phyloP scores from a whole-genome alignment of 2,113 vertebrate species.

The Lamprotornis superbus region DNA sequence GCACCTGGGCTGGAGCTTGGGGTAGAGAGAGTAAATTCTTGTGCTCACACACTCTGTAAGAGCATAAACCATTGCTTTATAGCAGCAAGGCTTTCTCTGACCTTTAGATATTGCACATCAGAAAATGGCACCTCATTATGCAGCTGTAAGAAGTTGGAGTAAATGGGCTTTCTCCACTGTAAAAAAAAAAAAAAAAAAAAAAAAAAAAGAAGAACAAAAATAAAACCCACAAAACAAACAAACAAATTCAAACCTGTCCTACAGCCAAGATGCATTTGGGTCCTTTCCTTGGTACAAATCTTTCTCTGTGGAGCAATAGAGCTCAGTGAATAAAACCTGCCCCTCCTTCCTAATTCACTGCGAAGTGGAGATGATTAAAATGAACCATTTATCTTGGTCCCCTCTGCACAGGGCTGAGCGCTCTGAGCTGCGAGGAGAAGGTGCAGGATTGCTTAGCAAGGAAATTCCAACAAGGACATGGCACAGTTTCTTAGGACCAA shows the following conservation, averaged over 20 bases:
- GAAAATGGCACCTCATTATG: conserved; percentile 23
- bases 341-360: conserved; percentile 42
- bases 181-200: neutral
- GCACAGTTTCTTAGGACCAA: conserved; percentile 50
- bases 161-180: neutral
- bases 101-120: conserved; percentile 9
- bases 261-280: neutral
- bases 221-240: neutral
- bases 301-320: neutral
- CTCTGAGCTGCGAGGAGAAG: neutral
- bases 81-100: conserved; percentile 36
- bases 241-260: neutral
- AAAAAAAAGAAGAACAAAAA: neutral
- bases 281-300: neutral
- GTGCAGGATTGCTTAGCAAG: conserved; percentile 2
- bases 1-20: neutral
- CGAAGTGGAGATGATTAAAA: conserved; percentile 50
- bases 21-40: neutral
- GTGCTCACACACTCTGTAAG: neutral
- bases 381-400: conserved; percentile 38
- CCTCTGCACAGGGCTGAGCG: neutral
- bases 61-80: neutral
- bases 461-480: conserved; percentile 60
- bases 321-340: conserved; percentile 3
- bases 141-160: neutral